Evolutionary conservation across 2,797 vertebrate species (phyloP), one percentile per base, ranked within the genome.

Genomic region (Helarctos malayanus): DNA sequence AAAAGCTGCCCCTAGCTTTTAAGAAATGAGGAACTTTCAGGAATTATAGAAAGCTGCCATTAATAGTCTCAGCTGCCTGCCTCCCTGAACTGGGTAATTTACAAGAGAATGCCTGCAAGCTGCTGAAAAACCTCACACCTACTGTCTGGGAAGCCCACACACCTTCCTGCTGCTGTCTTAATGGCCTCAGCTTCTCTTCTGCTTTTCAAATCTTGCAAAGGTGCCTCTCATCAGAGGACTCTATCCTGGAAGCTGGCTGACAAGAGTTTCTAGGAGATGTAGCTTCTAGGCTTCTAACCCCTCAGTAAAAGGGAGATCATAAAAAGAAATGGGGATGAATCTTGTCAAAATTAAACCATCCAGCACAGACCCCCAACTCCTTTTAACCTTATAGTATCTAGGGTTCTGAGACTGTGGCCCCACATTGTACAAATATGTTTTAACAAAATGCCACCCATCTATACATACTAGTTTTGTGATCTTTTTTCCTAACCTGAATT

Each of bases 1-100:
- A 91, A 95, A 95, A 95, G 18, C 32, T 95, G 32, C 25, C 14
- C 32, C 38, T 69, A 86, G 52, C 38, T 92, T 96, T 92, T 82
- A 95, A 85, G 91, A 78, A 90, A 87, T 68, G 9, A 80, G 56
- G n/a, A 92, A 81, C 54, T 76, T 76, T 35, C 18, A 59, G 27
- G 57, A 90, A 92, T 83, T 86, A 1, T 69, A 86, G 52, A 56
- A 96, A 96, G 56, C 8, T 69, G 47, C n/a, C 61, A 76, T 65
- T 85, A 91, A 68, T 68, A 59, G 29, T 83, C 76, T 87, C 63
- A 54, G 41, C 29, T 65, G 47, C 69, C 41, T 61, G 21, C 5
- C 27, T 15, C 59, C 23, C 32, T 82, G 57, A 87, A 96, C 63
- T 76, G 69, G 65, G 15, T 65, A 27, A 94, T 32, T 90, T 81